A percentile compares a stretch with the other conserved stretches of the same genome.
Evolutionary conservation across 2,797 vertebrate genomes (phyloP).

Genomic region (Avahi laniger): DNA sequence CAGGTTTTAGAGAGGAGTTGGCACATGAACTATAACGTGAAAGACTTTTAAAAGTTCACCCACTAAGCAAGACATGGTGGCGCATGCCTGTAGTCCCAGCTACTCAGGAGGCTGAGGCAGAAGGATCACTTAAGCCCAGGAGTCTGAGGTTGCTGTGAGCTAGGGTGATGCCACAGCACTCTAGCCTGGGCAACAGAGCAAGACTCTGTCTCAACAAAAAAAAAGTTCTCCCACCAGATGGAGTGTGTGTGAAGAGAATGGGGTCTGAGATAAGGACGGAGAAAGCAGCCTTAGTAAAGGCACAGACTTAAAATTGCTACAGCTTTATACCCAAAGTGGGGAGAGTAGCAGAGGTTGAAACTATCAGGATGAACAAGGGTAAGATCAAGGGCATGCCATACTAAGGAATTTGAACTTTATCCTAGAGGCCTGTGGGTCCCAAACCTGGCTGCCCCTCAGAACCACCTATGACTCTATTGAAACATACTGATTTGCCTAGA

Average conservation of each 20-base stretch:
- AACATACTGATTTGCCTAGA: conserved; percentile 1
- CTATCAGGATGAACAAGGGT: not conserved
- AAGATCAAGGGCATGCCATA: not conserved
- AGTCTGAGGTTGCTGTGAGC: too few relatives aligned
- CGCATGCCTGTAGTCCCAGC: too few relatives aligned
- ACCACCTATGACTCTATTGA: not conserved
- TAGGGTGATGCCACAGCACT: too few relatives aligned
- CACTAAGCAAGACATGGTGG: not conserved
- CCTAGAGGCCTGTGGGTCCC: not conserved
- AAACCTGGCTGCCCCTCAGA: not conserved
- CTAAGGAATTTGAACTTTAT: not conserved
- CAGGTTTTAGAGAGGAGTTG: not conserved
- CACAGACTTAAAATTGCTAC: not conserved
- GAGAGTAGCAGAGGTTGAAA: not conserved
- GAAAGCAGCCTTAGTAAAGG: not conserved
- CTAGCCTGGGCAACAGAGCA: too few relatives aligned
- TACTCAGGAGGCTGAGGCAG: too few relatives aligned
- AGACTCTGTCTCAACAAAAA: too few relatives aligned
- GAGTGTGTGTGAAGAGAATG: not conserved
- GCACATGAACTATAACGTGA: not conserved
- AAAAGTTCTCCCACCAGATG: not conserved
- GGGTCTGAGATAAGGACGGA: not conserved
- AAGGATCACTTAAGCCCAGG: too few relatives aligned
- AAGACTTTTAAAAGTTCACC: not conserved
- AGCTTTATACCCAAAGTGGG: not conserved